These are phyloP conservation scores for Desmophyllum pertusum DNA, from an alignment of 92 coral and sea anemone genomes.

Conservation along the genomic window DNA sequence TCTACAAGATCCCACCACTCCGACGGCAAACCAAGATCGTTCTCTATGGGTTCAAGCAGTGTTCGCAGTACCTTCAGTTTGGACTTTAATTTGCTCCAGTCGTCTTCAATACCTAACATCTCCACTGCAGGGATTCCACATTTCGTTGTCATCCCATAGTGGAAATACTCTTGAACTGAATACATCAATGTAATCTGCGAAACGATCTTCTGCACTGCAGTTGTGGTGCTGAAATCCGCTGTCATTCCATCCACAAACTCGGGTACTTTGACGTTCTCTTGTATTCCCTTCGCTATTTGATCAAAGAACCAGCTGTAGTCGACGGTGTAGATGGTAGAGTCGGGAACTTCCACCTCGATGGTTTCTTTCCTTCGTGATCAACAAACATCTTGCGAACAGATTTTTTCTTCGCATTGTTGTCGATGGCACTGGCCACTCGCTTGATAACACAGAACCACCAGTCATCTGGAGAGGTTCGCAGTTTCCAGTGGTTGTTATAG, in stretches of 20 bases:
- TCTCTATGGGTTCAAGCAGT: slow-evolving; percentile 52
- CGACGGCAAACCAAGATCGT: slow-evolving; percentile 48
- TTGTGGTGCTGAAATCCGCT: slow-evolving; percentile 63
- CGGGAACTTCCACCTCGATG: slow-evolving; percentile 53
- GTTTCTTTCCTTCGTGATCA: slow-evolving; percentile 61
- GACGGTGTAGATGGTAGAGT: slow-evolving; percentile 52
- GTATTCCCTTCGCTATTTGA: slow-evolving; percentile 55
- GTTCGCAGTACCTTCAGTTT: slow-evolving; percentile 52
- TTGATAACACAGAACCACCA: slow-evolving; percentile 74
- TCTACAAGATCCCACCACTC: slow-evolving; percentile 69
- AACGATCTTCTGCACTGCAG: slow-evolving; percentile 58
- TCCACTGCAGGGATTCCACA: slow-evolving; percentile 48
- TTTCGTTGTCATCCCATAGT: not conserved
- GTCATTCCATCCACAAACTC: slow-evolving; percentile 74
- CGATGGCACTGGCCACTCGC: slow-evolving; percentile 65
- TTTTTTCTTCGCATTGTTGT: slow-evolving; percentile 47
- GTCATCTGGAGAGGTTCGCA: slow-evolving; percentile 56
- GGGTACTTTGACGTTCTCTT: slow-evolving; percentile 68
- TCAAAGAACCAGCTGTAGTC: slow-evolving; percentile 73
- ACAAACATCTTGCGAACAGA: slow-evolving; percentile 66
- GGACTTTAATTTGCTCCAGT: slow-evolving; percentile 47
- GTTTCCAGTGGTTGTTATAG: slow-evolving; percentile 44
- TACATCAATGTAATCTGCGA: slow-evolving; percentile 65
- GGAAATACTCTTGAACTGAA: slow-evolving; percentile 52
- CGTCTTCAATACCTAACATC: slow-evolving; percentile 67